Evolutionary conservation across 92 coral and sea anemone species (phyloP), one percentile per base, ranked within the genome.

Genomic region (Zoanthus sociatus): DNA sequence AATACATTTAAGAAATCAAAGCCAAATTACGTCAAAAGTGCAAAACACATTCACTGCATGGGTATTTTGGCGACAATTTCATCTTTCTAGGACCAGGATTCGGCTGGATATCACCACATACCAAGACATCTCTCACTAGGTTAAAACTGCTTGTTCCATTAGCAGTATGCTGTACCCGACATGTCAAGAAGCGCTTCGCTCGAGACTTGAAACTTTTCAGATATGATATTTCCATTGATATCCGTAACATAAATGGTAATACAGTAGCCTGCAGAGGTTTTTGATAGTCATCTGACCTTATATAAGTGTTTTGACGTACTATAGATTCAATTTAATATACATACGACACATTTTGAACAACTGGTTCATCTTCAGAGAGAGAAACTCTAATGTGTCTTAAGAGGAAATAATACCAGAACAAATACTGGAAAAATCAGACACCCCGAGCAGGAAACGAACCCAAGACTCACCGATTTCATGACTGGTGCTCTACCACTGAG

Each of bases 11-110:
- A n/a, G n/a, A n/a, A n/a, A n/a, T n/a, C n/a, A n/a, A n/a, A n/a
- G n/a, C n/a, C n/a, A n/a, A n/a, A n/a, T n/a, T n/a, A n/a, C n/a
- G n/a, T n/a, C n/a, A n/a, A n/a, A n/a, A n/a, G n/a, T n/a, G n/a
- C n/a, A n/a, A n/a, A n/a, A n/a, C n/a, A n/a, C 82, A 88, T 55
- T 88, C 90, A 44, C 17, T 53, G 58, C 90, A 88, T 8, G 92
- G 92, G 77, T 83, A 79, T 30, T 83, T 89, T 32, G 83, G 81
- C 8, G 71, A 55, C 64, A 84, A 10, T 68, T 77, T 84, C 76
- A 11, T 89, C 55, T 46, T 50, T 55, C 31, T 83, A 18, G 92
- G 92, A 8, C 92, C 88, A 66, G 92, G 88, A 61, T 83, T 84
- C 20, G 32, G 33, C 56, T n/a, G 55, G 30, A 89, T 46, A 55